Evolutionary conservation across 2,113 vertebrate genomes (phyloP).

Genomic region (Numida meleagris): DNA sequence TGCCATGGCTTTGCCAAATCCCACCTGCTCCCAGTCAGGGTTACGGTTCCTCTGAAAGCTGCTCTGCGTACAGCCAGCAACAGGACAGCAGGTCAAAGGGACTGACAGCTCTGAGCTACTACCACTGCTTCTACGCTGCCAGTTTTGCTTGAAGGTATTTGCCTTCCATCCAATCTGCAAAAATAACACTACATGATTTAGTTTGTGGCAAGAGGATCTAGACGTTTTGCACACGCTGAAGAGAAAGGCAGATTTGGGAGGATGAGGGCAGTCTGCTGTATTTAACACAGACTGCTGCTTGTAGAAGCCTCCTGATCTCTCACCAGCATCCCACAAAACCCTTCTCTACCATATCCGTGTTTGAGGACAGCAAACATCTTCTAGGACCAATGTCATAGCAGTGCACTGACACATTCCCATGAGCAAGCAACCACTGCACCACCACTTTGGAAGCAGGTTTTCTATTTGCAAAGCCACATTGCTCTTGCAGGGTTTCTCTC

Average conservation of each 20-base stretch:
- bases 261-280: not conserved
- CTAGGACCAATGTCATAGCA: accelerated
- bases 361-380: not conserved
- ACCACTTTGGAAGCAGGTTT: accelerated
- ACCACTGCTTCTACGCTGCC: not conserved
- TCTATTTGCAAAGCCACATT: not conserved
- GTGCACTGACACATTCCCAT: accelerated
- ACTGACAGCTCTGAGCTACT: not conserved
- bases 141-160: not conserved
- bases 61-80: not conserved
- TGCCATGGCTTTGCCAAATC: not conserved
- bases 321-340: not conserved
- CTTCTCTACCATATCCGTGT: not conserved
- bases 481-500: not conserved
- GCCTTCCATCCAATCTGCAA: not conserved
- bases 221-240: not conserved
- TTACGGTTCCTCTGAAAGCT: not conserved
- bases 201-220: not conserved
- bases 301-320: not conserved
- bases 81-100: not conserved
- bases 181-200: accelerated
- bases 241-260: not conserved
- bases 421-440: not conserved
- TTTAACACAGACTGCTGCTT: not conserved
- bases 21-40: not conserved